phyloP scores from a whole-genome alignment of 2,888 invertebrate genomes.

The Athripsodes cinereus region DNA sequence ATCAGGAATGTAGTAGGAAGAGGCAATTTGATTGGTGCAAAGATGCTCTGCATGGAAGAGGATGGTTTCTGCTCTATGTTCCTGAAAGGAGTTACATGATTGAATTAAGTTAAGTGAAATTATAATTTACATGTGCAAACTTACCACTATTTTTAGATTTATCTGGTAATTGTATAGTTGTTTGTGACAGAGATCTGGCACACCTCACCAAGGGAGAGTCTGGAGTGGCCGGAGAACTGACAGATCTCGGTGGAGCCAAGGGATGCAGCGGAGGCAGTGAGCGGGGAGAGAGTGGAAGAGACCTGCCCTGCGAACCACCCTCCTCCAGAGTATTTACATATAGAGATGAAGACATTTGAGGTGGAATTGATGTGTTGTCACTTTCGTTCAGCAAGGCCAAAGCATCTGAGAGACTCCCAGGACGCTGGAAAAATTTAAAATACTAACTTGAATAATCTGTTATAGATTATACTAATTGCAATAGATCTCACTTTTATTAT shows the following conservation, averaged over 20 bases:
- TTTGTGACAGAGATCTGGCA: constrained; percentile 24
- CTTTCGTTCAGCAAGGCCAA: constrained; percentile 44
- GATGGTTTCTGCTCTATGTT: too few relatives aligned
- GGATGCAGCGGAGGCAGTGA: constrained; percentile 39
- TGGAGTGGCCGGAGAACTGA: constrained; percentile 27
- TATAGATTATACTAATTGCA: too few relatives aligned
- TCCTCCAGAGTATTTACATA: constrained; percentile 16
- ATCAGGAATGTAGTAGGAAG: neutral
- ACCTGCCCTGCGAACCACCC: constrained; percentile 26
- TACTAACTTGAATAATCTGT: too few relatives aligned
- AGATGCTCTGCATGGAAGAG: too few relatives aligned
- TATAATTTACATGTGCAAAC: too few relatives aligned
- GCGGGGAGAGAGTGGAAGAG: constrained; percentile 26
- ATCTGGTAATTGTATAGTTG: constrained; percentile 18
- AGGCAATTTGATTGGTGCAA: too few relatives aligned
- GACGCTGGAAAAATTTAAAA: constrained; percentile 37
- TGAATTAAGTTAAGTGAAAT: neutral
- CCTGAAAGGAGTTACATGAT: too few relatives aligned
- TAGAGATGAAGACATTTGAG: constrained; percentile 4
- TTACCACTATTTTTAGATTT: constrained; percentile 11
- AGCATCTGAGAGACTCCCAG: constrained; percentile 72
- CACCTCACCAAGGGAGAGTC: constrained; percentile 25
- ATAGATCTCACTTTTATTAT: too few relatives aligned
- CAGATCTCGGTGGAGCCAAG: constrained; percentile 22
- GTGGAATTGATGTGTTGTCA: constrained; percentile 24